Evolutionary conservation across 1,140 invertebrate species (phyloP), one percentile per base, ranked within the genome.

Genomic region (Triops cancriformis): DNA sequence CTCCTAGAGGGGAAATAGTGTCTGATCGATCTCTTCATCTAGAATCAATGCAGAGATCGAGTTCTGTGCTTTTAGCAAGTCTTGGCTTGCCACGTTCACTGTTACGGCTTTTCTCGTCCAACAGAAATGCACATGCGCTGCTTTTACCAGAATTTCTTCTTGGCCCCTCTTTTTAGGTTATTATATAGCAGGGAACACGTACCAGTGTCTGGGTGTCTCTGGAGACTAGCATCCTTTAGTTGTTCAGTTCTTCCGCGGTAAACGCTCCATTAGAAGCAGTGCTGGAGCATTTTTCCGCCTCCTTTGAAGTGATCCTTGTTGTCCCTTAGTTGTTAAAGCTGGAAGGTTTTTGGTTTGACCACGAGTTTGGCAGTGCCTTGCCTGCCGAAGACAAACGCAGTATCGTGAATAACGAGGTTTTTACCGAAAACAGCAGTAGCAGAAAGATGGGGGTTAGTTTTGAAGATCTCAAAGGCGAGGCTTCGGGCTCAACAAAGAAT

Each of bases 271-370:
- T 64, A 9, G 51, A 64, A 64, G 6, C 31, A 64, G 51, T 64
- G 14, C 14, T 18, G 18, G 6, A 9, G 6, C 43, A 18, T 45
- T 11, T 45, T 45, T 45, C 18, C 43, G n/a, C n/a, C 31, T 37
- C 18, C 51, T 6, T 23, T 18, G 51, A 64, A 18, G 23, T 23
- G 14, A n/a, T 18, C 51, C 51, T 18, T n/a, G 10, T 64, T 18
- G 14, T 64, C 14, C 51, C 51, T 64, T 64, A 64, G 51, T 64
- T 64, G 4, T 18, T 18, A 64, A 64, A 23, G 51, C 51, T 64
- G 51, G 51, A 64, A 64, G 51, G 51, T 64, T 64, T 64, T 64
- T 64, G 51, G 51, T 64, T 64, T 64, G 51, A 64, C 51, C 51
- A 64, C 51, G 51, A 64, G 2, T 64, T 64, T 64, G 51, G 51